Evolutionary conservation across 2,797 vertebrate genomes (phyloP), one percentile per base, ranked within the genome.

Genomic region (Cossypha polioptera): DNA sequence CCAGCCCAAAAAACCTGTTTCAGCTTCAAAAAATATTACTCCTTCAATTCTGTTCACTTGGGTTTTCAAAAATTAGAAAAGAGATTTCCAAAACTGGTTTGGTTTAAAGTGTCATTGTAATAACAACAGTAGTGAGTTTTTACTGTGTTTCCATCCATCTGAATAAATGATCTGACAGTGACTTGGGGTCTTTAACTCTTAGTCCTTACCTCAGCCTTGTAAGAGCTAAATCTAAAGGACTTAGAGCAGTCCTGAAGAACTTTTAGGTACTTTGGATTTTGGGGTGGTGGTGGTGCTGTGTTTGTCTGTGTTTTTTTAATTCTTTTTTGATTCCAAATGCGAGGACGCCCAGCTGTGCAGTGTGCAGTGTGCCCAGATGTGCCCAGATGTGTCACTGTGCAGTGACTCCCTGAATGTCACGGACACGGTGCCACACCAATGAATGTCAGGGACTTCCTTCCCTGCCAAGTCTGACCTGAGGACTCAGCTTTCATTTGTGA

Each of bases 401-500:
- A 38, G 43, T 9, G 57, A 7, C 69, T 51, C 50, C 50, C 4
- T 29, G 28, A 18, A 12, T 4, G 16, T 51, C 50, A n/a, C 12
- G 3, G 82, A 55, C 16, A 2, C 20, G 20, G 43, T 45, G 43
- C 43, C 43, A 11, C 4, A 4, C 77, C 11, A 9, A 11, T 36
- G 7, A 45, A 16, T 22, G 65, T 76, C 80, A 47, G 63, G 67
- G 80, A 50, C 48, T 51, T 62, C 5, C 51, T 68, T 55, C 66
- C 54, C 71, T 92, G 91, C 91, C 91, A 80, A 35, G 33, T 4
- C 59, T 73, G 61, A 76, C 45, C 66, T n/a, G 67, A 74, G 81
- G 33, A 83, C 62, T 95, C 81, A 7, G 73, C 81, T 96, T 91
- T 90, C 92, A 73, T 26, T 63, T 77, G 80, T 58, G 80, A 92